Evolutionary conservation across 1,140 invertebrate species (phyloP).

Genomic region (Lucilia sericata): DNA sequence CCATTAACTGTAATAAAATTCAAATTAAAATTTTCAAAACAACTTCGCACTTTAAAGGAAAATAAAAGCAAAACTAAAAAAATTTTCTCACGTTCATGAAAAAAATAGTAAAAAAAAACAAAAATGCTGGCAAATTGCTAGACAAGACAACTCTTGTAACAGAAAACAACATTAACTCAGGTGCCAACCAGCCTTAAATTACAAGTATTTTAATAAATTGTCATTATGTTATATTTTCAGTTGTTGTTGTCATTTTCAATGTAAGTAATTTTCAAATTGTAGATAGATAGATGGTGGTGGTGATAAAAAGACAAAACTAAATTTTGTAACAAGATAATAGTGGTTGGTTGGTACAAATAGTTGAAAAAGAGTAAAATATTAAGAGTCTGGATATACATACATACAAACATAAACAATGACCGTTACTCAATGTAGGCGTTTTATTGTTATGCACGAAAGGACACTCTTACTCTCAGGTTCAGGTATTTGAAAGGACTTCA

Average conservation of each 20-base stretch:
- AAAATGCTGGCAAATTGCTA: slow-evolving; percentile 21
- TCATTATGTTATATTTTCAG: slow-evolving; percentile 28
- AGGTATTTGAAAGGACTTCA: not conserved
- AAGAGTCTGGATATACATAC: not conserved
- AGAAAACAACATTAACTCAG: not conserved
- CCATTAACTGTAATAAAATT: not conserved
- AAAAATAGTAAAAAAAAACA: not conserved
- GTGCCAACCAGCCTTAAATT: slow-evolving; percentile 10
- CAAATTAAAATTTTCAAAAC: not conserved
- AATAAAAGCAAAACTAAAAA: not conserved
- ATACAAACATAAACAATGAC: not conserved
- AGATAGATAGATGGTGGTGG: slow-evolving; percentile 19
- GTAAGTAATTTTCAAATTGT: not conserved
- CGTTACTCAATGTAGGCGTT: slow-evolving; percentile 6
- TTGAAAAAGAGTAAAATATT: not conserved
- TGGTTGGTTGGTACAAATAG: slow-evolving; percentile 43
- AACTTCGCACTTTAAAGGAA: not conserved
- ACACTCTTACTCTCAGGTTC: not conserved
- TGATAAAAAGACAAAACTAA: not conserved
- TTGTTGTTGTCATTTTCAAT: not conserved
- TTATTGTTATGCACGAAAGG: slow-evolving; percentile 10
- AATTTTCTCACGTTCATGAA: slow-evolving; percentile 23
- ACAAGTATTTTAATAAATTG: slow-evolving; percentile 29
- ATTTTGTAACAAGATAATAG: slow-evolving; percentile 17
- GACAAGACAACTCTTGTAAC: slow-evolving; percentile 22